Percentiles rank a stretch among this genome's conserved stretches.
phyloP scores from a whole-genome alignment of 2,113 vertebrate genomes.

The Rattus rattus region DNA sequence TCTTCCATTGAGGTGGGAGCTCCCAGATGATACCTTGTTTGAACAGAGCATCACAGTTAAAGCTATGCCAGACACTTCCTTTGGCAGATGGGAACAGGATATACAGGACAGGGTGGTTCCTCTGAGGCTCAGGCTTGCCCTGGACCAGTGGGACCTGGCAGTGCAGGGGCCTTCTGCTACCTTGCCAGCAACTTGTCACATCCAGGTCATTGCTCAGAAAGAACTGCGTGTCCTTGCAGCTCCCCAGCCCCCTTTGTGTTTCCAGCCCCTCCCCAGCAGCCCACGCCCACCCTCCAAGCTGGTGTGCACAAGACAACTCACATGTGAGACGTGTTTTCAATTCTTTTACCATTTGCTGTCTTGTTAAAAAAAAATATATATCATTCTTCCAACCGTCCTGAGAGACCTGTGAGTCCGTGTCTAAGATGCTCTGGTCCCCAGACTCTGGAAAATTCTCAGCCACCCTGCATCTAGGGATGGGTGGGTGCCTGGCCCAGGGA shows the following conservation, averaged over 20 bases:
- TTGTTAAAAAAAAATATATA: not conserved
- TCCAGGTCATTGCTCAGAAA: not conserved
- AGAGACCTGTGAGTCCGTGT: not conserved
- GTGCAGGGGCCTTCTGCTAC: not conserved
- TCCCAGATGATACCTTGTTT: not conserved
- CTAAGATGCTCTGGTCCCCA: not conserved
- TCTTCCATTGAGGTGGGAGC: not conserved
- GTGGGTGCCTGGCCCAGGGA: not conserved
- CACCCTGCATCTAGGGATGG: fast-evolving
- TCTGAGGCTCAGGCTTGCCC: not conserved
- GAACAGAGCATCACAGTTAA: not conserved
- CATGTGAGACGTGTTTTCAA: conserved; percentile 51
- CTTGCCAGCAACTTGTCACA: not conserved
- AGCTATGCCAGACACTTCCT: not conserved
- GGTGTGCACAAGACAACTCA: not conserved
- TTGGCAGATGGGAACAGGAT: not conserved
- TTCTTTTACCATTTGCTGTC: conserved; percentile 67
- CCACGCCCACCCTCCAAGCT: conserved; percentile 55
- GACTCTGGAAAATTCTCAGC: not conserved
- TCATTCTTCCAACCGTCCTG: not conserved
- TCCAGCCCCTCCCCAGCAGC: not conserved
- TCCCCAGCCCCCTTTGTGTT: not conserved
- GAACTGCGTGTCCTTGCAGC: conserved; percentile 54
- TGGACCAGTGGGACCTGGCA: not conserved
- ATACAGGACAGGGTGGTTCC: not conserved